Evolutionary conservation across 2,797 vertebrate genomes (phyloP), one percentile per base, ranked within the genome.

Genomic region (Borostomias antarcticus): DNA sequence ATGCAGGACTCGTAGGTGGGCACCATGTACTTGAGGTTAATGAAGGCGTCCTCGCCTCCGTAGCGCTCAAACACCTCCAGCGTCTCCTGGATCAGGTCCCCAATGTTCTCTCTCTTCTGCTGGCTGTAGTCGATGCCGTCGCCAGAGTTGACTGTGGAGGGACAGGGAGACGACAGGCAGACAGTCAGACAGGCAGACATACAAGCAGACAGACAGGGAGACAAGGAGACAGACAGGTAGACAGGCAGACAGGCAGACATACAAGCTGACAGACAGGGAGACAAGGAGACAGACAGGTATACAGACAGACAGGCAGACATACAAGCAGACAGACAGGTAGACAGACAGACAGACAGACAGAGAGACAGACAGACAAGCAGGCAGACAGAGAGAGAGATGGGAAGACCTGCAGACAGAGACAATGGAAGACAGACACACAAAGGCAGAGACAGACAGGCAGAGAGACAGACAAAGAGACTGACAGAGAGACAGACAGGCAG

Each of bases 21-120:
- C 60, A 93, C 86, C 91, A 91, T 93, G 74, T 92, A 91, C 76
- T 93, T 94, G 77, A 93, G 93, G 77, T 93, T 91, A 62, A 89
- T 87, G 79, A 91, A 94, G 76, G 93, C 87, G 2, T 91, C 81
- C 2, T 86, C 75, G 48, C 96, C 97, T 40, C 97, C 97, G 0
- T 90, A 90, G 73, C 91, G 91, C 85, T 96, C 93, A 29, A 95
- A 93, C 76, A 93, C 85, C 80, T 96, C 91, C 88, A 98, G 86
- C 0, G 96, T 98, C 85, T 98, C 95, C 77, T 95, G 89, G 86
- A 98, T 95, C 81, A 98, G 92, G 77, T 95, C 93, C 0, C 94
- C 95, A 0, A 98, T 71, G 79, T 95, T 96, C 87, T 97, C 93
- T 13, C 93, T 85, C 85, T 93, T 97, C 86, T 93, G 90, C 83